Conservation (phyloP, 2,113 vertebrate genomes). For the Chamaetylas fuelleborni region DNA sequence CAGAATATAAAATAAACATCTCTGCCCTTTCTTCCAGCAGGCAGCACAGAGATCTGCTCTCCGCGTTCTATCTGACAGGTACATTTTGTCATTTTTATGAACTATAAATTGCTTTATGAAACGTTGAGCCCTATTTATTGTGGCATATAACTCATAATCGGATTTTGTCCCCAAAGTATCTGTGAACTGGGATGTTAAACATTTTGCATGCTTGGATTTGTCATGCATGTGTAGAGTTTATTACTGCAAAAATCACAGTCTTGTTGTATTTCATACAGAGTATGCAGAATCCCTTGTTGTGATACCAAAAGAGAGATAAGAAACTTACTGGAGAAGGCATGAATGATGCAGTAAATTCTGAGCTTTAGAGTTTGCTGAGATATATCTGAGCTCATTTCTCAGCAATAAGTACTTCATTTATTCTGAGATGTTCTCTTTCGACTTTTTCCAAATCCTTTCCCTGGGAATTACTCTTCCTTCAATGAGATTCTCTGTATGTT, state of each 20-base stretch:
- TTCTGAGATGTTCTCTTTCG: constrained; percentile 54
- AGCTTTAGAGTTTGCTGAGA: constrained; percentile 67
- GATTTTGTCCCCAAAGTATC: constrained; percentile 80
- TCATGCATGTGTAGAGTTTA: constrained; percentile 79
- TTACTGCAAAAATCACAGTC: constrained; percentile 69
- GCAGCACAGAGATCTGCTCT: constrained; percentile 81
- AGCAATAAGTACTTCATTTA: constrained; percentile 74
- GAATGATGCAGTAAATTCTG: constrained; percentile 72
- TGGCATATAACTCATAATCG: constrained; percentile 81
- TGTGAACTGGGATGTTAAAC: constrained; percentile 79
- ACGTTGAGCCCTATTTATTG: constrained; percentile 81
- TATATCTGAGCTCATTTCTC: constrained; percentile 72
- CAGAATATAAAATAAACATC: constrained; percentile 81
- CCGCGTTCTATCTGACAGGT: constrained; percentile 81
- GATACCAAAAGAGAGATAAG: constrained; percentile 70
- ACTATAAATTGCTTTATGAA: constrained; percentile 85
- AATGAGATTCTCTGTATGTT: constrained; percentile 23
- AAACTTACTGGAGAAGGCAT: constrained; percentile 63
- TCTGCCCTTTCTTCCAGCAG: constrained; percentile 83
- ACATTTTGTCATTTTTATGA: constrained; percentile 86
- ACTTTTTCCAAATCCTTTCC: constrained; percentile 47
- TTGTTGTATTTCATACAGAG: constrained; percentile 76
- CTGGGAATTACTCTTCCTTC: constrained; percentile 4
- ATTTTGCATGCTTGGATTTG: constrained; percentile 80
- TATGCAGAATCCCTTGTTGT: constrained; percentile 75